Percentiles rank a stretch among this genome's conserved stretches.
phyloP scores from a whole-genome alignment of 2,888 invertebrate species.

The Conops quadrifasciatus region DNA sequence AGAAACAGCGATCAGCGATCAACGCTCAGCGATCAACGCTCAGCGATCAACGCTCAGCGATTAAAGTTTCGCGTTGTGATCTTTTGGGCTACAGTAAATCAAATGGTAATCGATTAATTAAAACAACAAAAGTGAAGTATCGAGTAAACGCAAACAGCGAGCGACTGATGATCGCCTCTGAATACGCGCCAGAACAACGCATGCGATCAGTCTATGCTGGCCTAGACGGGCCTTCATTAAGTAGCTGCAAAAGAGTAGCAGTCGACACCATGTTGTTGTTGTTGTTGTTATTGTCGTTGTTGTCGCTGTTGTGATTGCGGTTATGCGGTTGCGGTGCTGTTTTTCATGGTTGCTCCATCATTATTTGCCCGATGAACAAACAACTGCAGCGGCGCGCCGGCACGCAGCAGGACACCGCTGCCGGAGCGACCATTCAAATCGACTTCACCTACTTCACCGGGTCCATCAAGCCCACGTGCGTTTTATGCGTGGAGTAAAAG shows the following conservation, averaged over 20 bases:
- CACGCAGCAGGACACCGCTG: constrained; percentile 42
- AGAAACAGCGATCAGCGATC: not conserved
- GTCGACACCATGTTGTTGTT: constrained; percentile 50
- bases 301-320: constrained; percentile 4
- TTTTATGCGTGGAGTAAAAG: constrained; percentile 43
- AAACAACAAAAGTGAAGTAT: constrained; percentile 46
- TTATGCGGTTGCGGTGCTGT: constrained; percentile 6
- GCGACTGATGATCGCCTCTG: constrained; percentile 50
- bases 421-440: not conserved
- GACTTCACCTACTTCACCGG: constrained; percentile 3
- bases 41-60: not conserved
- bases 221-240: constrained; percentile 33
- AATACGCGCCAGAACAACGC: constrained; percentile 48
- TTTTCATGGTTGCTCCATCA: constrained; percentile 28
- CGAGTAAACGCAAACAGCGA: constrained; percentile 32
- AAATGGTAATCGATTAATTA: constrained; percentile 62
- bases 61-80: constrained; percentile 31
- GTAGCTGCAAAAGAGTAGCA: constrained; percentile 49
- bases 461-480: constrained; percentile 44
- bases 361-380: constrained; percentile 33
- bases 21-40: not conserved
- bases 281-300: constrained; percentile 20
- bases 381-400: constrained; percentile 36
- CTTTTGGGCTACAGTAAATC: constrained; percentile 54
- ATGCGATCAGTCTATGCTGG: constrained; percentile 46